These are phyloP conservation scores for Syritta pipiens DNA, from an alignment of 2,888 invertebrate species.

Conservation along the genomic window DNA sequence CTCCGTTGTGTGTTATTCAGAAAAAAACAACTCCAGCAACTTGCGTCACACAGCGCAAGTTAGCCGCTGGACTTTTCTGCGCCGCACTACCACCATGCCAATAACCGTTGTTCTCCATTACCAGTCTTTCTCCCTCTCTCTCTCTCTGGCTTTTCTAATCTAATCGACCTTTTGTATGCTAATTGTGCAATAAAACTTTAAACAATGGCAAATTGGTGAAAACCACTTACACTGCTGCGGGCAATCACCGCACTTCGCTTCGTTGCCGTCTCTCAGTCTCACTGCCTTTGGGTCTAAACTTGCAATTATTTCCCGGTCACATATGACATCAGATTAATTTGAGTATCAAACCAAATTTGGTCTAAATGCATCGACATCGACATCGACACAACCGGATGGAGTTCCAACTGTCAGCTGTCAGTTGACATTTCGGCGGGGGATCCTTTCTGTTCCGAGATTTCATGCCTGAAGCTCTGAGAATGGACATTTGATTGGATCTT, in stretches of 20 bases:
- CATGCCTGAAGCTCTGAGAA: background rate
- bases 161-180: constrained; percentile 64
- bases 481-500: constrained; percentile 13
- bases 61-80: constrained; percentile 24
- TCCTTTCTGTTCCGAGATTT: background rate
- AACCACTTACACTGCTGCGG: constrained; percentile 35
- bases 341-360: constrained; percentile 34
- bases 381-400: constrained; percentile 12
- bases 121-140: too few relatives aligned
- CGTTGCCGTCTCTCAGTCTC: background rate
- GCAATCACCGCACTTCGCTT: background rate
- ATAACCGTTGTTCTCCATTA: constrained; percentile 28
- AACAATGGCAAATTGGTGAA: constrained; percentile 63
- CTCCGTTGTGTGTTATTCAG: background rate
- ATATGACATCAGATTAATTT: constrained; percentile 41
- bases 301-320: constrained; percentile 3
- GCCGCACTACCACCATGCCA: constrained; percentile 7
- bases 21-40: background rate
- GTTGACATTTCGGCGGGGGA: constrained; percentile 36
- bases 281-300: background rate
- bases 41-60: constrained; percentile 29
- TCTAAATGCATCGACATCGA: background rate
- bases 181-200: constrained; percentile 52
- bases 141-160: too few relatives aligned
- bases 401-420: constrained; percentile 21